Base-by-base conservation (phyloP, 2,888 invertebrate genomes). In the Periphyllus acericola region DNA sequence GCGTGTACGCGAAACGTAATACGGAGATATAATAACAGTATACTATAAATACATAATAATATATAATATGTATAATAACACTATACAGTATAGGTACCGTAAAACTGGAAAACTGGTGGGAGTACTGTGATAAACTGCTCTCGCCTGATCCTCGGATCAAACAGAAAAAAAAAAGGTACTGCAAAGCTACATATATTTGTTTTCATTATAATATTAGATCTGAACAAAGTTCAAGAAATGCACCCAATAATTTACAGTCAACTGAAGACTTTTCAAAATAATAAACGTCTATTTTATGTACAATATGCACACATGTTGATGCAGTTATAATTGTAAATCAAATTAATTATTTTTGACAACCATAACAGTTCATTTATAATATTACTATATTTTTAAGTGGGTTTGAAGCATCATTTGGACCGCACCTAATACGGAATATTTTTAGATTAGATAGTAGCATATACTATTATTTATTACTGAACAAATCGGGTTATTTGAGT, bases 401-500 rank as follows among this genome's bases (percentile, higher is more conserved):
- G 46, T 60, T 84, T 75, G 19, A 83, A 72, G 79, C 85, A 71
- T 86, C 85, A 29, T 87, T 87, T 40, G 36, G 5, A 72, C 86
- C 80, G n/a, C 86, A 29, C 86, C 86, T 79, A 34, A 32, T 17
- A 29, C n/a, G 32, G 17, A 78, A 71, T 29, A 81, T 68, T 36
- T 68, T 6, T 29, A 81, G 81, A 68, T 68, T 55, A 80, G 60
- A 66, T 60, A 29, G 25, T 34, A 36, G 17, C 6, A 79, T n/a
- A 19, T 55, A 36, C 8, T 40, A 40, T 55, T n/a, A 60, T 52
- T 80, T 66, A 74, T 25, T 36, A 76, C 81, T 3, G n/a, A 40
- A 81, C 40, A 40, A 66, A 40, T 66, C 4, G 29, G 34, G 55
- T 60, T 46, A 34, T 55, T n/a, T n/a, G n/a, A n/a, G n/a, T n/a